Evolutionary conservation across 2,888 invertebrate genomes (phyloP).

Genomic region (Stegana nigrithorax): DNA sequence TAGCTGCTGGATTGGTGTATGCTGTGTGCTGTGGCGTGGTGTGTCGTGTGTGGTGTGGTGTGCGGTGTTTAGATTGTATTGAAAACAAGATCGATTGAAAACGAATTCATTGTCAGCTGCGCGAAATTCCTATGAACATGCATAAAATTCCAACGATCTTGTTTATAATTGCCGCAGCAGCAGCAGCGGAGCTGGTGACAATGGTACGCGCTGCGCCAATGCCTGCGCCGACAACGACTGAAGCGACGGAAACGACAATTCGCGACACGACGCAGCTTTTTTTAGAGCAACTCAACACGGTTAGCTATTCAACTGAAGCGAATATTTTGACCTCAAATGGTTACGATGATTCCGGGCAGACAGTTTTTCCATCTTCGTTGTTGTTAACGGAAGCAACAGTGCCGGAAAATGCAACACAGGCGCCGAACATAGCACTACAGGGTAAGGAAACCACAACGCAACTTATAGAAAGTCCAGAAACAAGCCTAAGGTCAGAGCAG

Average conservation of each 20-base stretch:
- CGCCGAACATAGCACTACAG: too few species aligned
- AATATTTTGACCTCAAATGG: neutral
- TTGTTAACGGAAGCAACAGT: too few species aligned
- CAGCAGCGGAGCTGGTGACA: slow-evolving; percentile 15
- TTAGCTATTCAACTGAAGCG: neutral
- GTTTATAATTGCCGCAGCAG: slow-evolving; percentile 12
- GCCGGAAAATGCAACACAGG: too few species aligned
- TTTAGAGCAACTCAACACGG: slow-evolving; percentile 24
- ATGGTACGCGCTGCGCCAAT: neutral
- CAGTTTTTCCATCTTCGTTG: too few species aligned
- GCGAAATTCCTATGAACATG: slow-evolving; percentile 41
- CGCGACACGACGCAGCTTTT: slow-evolving; percentile 22
- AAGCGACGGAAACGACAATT: neutral
- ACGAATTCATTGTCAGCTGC: slow-evolving; percentile 43
- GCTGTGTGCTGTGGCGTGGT: too few species aligned
- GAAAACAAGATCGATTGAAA: neutral
- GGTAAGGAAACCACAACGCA: too few species aligned
- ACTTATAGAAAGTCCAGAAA: too few species aligned
- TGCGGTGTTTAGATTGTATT: too few species aligned
- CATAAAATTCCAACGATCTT: slow-evolving; percentile 42
- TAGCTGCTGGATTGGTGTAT: too few species aligned
- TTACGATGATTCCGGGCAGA: too few species aligned
- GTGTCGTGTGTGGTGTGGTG: neutral
- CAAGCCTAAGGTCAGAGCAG: too few species aligned
- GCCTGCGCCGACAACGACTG: neutral